A percentile compares a stretch with the other conserved stretches of the same genome.
These are phyloP conservation scores for Zoanthus sociatus DNA, from an alignment of 92 coral and sea anemone genomes.

Conservation along the genomic window DNA sequence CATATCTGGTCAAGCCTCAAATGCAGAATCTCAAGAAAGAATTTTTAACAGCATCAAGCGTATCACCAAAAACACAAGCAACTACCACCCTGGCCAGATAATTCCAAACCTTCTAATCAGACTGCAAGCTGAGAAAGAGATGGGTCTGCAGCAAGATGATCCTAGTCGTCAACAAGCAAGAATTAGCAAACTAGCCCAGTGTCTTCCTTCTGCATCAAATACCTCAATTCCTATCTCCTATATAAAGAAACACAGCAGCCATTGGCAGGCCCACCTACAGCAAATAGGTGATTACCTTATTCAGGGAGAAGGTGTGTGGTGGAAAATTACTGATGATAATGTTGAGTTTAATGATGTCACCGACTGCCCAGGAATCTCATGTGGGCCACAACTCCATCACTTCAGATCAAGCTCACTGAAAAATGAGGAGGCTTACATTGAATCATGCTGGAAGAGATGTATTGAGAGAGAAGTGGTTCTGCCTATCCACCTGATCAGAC, in stretches of 20 bases:
- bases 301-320: not conserved
- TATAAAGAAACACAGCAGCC: not conserved
- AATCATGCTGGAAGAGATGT: no score
- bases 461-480: no score
- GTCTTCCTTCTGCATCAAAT: not conserved
- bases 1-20: no score
- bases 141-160: not conserved
- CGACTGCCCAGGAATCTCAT: not conserved
- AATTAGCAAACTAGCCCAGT: not conserved
- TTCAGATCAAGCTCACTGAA: slow-evolving; percentile 5
- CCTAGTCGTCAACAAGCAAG: not conserved
- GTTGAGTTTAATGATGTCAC: not conserved
- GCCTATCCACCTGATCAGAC: no score
- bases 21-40: no score
- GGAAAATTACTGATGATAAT: not conserved
- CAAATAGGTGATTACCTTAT: not conserved
- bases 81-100: no score
- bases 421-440: not conserved
- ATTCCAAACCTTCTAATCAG: no score
- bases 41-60: no score
- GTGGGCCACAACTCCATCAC: slow-evolving; percentile 4
- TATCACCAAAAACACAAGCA: no score
- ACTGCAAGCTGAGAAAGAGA: not conserved
- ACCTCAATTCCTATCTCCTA: not conserved
- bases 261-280: slow-evolving; percentile 1